phyloP scores from a whole-genome alignment of 2,113 vertebrate species.

The Pavo muticus region DNA sequence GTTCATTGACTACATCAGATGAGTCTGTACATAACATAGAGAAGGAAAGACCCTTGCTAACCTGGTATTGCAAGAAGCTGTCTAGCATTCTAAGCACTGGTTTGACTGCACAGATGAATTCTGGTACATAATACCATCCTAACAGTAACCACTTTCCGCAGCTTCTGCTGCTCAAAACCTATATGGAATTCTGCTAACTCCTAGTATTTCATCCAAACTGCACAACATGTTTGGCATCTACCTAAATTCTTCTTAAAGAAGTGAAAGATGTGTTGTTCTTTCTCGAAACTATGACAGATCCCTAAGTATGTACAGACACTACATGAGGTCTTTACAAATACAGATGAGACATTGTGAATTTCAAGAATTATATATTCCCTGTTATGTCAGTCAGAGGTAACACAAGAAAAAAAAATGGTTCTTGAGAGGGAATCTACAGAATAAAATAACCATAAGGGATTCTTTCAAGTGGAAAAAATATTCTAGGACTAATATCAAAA shows the following conservation, averaged over 20 bases:
- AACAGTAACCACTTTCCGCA: background rate
- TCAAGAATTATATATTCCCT: background rate
- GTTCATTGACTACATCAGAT: background rate
- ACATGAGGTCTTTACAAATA: background rate
- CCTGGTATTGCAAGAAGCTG: background rate
- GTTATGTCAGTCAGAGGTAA: background rate
- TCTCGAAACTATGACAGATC: background rate
- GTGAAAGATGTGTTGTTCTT: background rate
- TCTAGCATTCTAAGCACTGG: background rate
- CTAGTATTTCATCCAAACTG: background rate
- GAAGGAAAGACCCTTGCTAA: background rate
- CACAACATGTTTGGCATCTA: background rate
- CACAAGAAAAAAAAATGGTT: background rate
- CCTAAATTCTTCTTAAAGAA: background rate
- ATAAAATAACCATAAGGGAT: background rate
- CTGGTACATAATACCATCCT: background rate
- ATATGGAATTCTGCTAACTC: background rate
- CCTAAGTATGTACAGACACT: background rate
- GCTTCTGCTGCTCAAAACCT: background rate
- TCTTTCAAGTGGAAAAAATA: background rate
- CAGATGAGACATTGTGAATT: background rate
- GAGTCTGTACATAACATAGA: accelerated
- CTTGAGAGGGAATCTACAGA: background rate
- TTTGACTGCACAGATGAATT: background rate
- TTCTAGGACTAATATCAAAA: background rate